Base-by-base conservation (phyloP, 1,140 invertebrate species). In the Papilio polyxenes region DNA sequence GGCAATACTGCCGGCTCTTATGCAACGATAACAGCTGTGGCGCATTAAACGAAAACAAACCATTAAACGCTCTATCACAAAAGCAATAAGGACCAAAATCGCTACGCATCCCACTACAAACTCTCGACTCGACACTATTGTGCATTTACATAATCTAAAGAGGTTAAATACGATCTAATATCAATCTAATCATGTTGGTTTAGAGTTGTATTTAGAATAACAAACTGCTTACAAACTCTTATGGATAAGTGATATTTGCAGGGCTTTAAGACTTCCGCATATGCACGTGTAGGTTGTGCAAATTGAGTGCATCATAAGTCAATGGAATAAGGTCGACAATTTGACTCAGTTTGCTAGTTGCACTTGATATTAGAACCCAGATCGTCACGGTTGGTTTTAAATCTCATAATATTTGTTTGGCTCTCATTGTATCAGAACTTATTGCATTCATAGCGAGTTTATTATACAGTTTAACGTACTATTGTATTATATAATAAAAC, bases 21-120 rank as follows among this genome's bases (percentile, higher is more conserved):
- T 92, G 92, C 89, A 92, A 92, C 87, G 89, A 91, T 91, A 91
- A 89, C 84, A 81, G 83, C 82, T 78, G 62, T 84, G 89, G 87
- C 88, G 88, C 87, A 89, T 88, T 91, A 85, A 85, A 69, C 10
- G 59, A 31, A 48, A 13, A 49, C 82, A 82, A 10, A 59, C 84
- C 51, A 90, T 85, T 87, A 56, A 85, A 83, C 56, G 40, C 84
- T 85, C 48, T 87, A 85, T 80, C 20, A 23, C 1, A 8, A 23
- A 62, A 62, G 59, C 0, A 53, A 82, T 87, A 88, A 75, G 80
- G 75, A 56, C 44, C 51, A 91, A 78, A 87, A 85, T 84, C 80
- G 75, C 53, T 59, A 80, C 69, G 69, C 80, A 77, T 77, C 11
- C 13, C 23, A 48, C 53, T 48, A 51, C 82, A 69, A 81, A 81